Base-by-base conservation (phyloP, 2,888 invertebrate species). In the Oscheius myriophilus region DNA sequence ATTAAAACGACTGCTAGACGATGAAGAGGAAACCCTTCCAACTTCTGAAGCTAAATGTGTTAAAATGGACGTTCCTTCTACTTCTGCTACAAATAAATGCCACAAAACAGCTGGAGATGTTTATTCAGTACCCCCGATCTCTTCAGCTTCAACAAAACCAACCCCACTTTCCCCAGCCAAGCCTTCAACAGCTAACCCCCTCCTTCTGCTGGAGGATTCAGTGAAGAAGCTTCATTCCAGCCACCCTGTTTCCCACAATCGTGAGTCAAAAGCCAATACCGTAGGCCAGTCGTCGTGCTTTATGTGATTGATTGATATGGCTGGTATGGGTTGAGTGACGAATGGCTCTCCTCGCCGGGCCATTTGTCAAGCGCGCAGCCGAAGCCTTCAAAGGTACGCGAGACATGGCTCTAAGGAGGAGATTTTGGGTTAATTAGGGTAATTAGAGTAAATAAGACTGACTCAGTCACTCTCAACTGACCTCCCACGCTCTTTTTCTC, bases 291-390 rank as follows among this genome's bases (percentile, higher is more conserved):
- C 21, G 2, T 12, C 33, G 55, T 42, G 57, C 16, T n/a, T 42
- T 21, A 57, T 16, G 18, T 42, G 58, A 61, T 61, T 61, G 61
- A 61, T 61, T 61, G 49, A 61, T 61, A 61, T 59, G 59, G 26
- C 23, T 59, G 45, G 33, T 33, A 33, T 33, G 33, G 33, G 33
- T 18, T 61, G 61, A 61, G 49, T 49, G 61, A 61, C 39, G 61
- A 61, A 61, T 61, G 61, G 49, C 49, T 25, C 58, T 58, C 58
- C 25, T 43, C 25, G 4, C 3, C 33, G 42, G 58, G 58, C 43
- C 58, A 58, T 58, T 58, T 43, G 23, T 58, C 58, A 58, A 23
- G 42, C 21, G 33, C 33, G 33, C 33, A 33, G 33, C 33, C 33
- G 33, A 33, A 3, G 33, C 33, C 33, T 33, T 33, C 33, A 33